Evolutionary conservation across 2,113 vertebrate species (phyloP), one percentile per base, ranked within the genome.

Genomic region (Carettochelys insculpta): DNA sequence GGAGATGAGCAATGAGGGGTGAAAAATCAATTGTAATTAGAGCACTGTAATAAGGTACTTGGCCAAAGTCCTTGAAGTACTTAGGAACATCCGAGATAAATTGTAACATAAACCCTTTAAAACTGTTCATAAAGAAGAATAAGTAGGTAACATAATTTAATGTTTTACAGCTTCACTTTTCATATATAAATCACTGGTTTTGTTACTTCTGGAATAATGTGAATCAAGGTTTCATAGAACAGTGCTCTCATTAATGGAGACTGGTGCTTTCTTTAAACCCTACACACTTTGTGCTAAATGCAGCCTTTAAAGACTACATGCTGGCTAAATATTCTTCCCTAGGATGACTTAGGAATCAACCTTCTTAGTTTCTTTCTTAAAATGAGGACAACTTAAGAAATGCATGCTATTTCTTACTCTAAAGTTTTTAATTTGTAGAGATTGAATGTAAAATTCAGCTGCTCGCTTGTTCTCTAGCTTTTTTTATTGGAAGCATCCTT

Each of bases 21-120:
- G 76, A 95, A 96, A 97, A 97, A 97, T 97, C 96, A 94, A 96
- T 97, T 97, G 83, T 97, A 94, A 96, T 97, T 94, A 95, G 85
- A 41, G 91, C 27, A 94, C 77, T 83, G 22, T 94, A 93, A 82
- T 58, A 92, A 54, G 20, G 85, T 81, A 86, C 84, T 91, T 94
- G 82, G 83, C 53, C 16, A 1, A 92, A 93, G 92, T 96, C 90
- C 95, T 86, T 95, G 92, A 94, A 93, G 88, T 88, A 82, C 85
- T 95, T 92, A n/a, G n/a, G n/a, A 92, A 91, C 87, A 83, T 94
- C 95, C 95, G 5, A 0, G 92, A 94, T 91, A 96, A 41, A 68
- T 94, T 92, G 91, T 82, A 85, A 87, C 50, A 81, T 85, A 94
- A 95, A 83, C 54, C 29, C 65, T 88, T 91, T 91, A 87, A 56